Conservation (phyloP, 2,113 vertebrate species). For the Casuarius casuarius region DNA sequence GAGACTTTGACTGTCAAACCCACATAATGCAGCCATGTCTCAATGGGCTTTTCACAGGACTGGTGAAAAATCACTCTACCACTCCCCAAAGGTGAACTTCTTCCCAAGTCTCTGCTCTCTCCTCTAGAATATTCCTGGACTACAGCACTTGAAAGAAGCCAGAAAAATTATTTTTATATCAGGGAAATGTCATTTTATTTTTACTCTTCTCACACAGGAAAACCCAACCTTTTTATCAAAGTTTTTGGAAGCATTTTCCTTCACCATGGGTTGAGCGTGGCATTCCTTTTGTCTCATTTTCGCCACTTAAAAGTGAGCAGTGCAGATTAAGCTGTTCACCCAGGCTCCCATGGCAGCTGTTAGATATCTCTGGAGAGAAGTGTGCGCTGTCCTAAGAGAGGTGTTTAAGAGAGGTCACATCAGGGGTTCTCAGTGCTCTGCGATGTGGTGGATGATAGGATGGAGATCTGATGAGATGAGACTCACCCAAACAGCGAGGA, state of each 20-base stretch:
- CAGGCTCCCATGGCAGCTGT: background rate
- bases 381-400: background rate
- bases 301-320: background rate
- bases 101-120: background rate
- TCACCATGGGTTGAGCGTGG: accelerated
- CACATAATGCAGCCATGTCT: background rate
- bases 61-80: background rate
- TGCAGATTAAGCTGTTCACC: accelerated
- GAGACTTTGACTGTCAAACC: background rate
- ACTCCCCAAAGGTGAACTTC: background rate
- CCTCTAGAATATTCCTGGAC: background rate
- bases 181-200: constrained; percentile 27
- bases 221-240: background rate
- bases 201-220: background rate
- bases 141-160: background rate
- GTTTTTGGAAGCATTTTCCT: background rate
- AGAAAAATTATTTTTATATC: constrained; percentile 25
- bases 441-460: accelerated
- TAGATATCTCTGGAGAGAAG: background rate
- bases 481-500: accelerated
- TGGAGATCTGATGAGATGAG: background rate
- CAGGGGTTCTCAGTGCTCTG: background rate
- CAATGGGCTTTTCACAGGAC: background rate
- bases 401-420: accelerated
- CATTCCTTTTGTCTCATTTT: background rate